Evolutionary conservation across 37 sponge, comb jelly and placozoan genomes (phyloP).

Genomic region (Mnemiopsis leidyi): DNA sequence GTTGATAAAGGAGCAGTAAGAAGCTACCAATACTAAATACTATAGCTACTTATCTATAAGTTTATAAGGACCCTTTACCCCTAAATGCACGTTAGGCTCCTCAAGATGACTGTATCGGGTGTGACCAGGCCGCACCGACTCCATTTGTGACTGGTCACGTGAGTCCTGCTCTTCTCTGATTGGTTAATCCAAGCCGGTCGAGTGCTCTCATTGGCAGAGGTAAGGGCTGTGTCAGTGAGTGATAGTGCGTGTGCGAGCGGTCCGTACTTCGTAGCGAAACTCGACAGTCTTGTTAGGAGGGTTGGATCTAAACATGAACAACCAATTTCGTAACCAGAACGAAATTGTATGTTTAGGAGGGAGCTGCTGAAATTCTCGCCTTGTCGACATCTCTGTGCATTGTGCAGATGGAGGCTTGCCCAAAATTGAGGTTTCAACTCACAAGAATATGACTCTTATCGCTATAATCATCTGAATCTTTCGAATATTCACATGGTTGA

Average conservation of each 20-base stretch:
- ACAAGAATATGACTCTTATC: too few relatives aligned
- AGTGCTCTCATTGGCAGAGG: background rate
- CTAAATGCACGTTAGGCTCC: conserved; percentile 14
- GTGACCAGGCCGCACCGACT: background rate
- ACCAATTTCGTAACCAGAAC: too few relatives aligned
- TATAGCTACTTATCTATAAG: conserved; percentile 34
- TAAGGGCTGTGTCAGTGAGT: background rate
- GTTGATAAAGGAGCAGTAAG: background rate
- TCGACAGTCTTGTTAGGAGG: too few relatives aligned
- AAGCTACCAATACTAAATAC: background rate
- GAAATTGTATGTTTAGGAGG: too few relatives aligned
- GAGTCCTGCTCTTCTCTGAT: background rate
- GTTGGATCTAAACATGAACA: too few relatives aligned
- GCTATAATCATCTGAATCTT: too few relatives aligned
- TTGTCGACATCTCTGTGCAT: too few relatives aligned
- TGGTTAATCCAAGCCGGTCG: background rate
- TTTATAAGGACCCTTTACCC: background rate
- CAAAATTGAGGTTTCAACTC: too few relatives aligned
- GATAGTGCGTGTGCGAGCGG: background rate
- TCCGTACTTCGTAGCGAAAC: too few relatives aligned
- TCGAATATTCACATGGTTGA: too few relatives aligned
- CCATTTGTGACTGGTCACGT: conserved; percentile 10
- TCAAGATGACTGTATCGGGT: background rate
- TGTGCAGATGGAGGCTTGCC: too few relatives aligned
- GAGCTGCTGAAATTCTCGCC: too few relatives aligned